Conservation (phyloP, 1,140 invertebrate species). For the Aphelenchoides besseyi region DNA sequence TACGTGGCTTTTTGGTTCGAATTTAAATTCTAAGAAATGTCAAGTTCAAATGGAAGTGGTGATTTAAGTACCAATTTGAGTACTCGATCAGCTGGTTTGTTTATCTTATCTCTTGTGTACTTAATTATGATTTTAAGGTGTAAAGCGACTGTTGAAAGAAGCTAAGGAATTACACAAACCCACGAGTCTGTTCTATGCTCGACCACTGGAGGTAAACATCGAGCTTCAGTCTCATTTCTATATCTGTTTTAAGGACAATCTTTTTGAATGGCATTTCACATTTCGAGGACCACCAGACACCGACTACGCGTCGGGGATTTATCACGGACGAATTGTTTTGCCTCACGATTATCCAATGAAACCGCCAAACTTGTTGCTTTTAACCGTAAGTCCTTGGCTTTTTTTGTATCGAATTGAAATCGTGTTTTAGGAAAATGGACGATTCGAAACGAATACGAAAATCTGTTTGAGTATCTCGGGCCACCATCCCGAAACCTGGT, state of each 20-base stretch:
- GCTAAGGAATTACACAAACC: constrained; percentile 77
- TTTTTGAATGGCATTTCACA: constrained; percentile 98
- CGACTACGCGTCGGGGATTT: constrained; percentile 64
- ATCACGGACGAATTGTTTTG: constrained; percentile 76
- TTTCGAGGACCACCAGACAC: constrained; percentile 63
- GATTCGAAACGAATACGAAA: constrained; percentile 89
- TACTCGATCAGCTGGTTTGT: not conserved
- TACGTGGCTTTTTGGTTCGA: no score
- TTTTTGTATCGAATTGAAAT: constrained; percentile 24
- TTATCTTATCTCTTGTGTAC: not conserved
- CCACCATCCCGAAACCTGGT: constrained; percentile 95
- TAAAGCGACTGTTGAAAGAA: constrained; percentile 88
- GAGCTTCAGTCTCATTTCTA: constrained; percentile 7
- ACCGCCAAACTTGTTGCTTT: constrained; percentile 86
- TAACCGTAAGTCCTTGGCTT: constrained; percentile 72
- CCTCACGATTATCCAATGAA: constrained; percentile 93
- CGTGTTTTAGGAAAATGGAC: constrained; percentile 77
- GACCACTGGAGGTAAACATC: constrained; percentile 74
- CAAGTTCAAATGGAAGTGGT: no score
- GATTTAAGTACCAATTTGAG: not conserved
- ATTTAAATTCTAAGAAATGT: no score
- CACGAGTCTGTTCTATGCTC: constrained; percentile 84
- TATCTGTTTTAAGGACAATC: constrained; percentile 71
- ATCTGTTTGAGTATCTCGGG: constrained; percentile 93
- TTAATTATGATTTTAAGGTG: constrained; percentile 68